Evolutionary conservation across 2,888 invertebrate genomes (phyloP), one percentile per base, ranked within the genome.

Genomic region (Cryptocephalus primarius): DNA sequence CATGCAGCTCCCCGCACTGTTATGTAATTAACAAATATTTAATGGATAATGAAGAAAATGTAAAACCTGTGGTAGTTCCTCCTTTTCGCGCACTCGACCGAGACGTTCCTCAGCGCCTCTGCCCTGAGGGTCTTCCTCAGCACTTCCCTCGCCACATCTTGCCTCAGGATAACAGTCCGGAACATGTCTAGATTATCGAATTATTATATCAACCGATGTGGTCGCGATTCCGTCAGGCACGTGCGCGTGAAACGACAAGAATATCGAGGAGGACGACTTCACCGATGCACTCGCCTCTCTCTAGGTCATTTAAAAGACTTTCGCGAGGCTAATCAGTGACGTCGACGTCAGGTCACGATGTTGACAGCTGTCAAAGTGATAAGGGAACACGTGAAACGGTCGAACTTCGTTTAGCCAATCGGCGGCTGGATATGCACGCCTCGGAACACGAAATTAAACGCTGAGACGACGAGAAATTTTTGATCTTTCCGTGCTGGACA

Each of bases 161-260:
- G 82, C 74, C 83, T 81, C 69, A 79, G 71, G 64, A 78, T 72
- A 62, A 83, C 78, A 70, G 83, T 81, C 75, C 86, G 81, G 72
- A 87, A 75, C 86, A 87, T 86, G 69, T 74, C 74, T 45, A 13
- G 40, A 44, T 45, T 44, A 41, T 49, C 40, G 43, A 45, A 43
- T 40, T 41, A 46, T n/a, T 43, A 13, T 32, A 43, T 32, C 22
- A 11, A 42, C 4, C 36, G 33, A 10, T n/a, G 48, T 49, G 50
- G 6, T 48, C 42, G 36, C 4, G 36, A 11, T 36, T 11, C 36
- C 12, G 36, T 6, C 6, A n/a, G 36, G 12, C 12, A 4, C 6
- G 12, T 36, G 36, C 9, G 22, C 13, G 40, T 36, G 40, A 49
- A 42, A 50, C 45, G 48, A 48, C 49, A 48, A 47, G 41, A 46